Base-by-base conservation (phyloP, 2,797 vertebrate species). In the Bryconaethiops microstoma region DNA sequence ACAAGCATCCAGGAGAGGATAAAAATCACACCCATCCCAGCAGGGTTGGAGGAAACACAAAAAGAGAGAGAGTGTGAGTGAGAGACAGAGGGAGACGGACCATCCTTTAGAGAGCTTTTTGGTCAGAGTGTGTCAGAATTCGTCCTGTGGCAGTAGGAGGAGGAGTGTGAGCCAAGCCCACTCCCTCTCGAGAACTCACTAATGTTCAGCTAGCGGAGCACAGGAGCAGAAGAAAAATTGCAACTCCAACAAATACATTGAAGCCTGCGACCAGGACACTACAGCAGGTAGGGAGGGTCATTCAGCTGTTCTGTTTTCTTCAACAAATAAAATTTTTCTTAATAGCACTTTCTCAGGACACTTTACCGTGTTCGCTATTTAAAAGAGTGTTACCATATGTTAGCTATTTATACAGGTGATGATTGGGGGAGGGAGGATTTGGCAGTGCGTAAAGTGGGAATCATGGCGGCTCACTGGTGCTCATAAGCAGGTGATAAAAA, bases 1-100 rank as follows among this genome's bases (percentile, higher is more conserved):
- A 94, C 72, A 21, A 62, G 70, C 72, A 63, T 86, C 92, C 90
- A 80, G 84, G 82, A 86, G 85, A 90, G 89, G 90, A 92, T 92
- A 92, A 74, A 52, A 91, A 91, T 90, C 89, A 90, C 75, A 84
- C 76, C 81, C 81, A 79, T 65, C 74, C 52, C 42, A 68, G 72
- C 14, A 85, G 87, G 60, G 60, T 57, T 78, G 90, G 90, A 88
- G 88, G 74, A 87, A 88, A 89, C 86, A 90, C 85, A 90, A 89
- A 89, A 87, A 76, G 76, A 45, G 54, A 35, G 74, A 74, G 75
- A 72, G 40, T 50, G 76, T 89, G 89, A 89, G 65, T 29, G n/a
- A 23, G 78, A 68, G 25, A 50, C 40, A 75, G 60, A 76, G 74
- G 50, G 65, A 75, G 73, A 81, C 39, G 29, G 81, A 75, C 82